Base-by-base conservation (phyloP, 2,888 invertebrate species). In the Philereme vetulata region DNA sequence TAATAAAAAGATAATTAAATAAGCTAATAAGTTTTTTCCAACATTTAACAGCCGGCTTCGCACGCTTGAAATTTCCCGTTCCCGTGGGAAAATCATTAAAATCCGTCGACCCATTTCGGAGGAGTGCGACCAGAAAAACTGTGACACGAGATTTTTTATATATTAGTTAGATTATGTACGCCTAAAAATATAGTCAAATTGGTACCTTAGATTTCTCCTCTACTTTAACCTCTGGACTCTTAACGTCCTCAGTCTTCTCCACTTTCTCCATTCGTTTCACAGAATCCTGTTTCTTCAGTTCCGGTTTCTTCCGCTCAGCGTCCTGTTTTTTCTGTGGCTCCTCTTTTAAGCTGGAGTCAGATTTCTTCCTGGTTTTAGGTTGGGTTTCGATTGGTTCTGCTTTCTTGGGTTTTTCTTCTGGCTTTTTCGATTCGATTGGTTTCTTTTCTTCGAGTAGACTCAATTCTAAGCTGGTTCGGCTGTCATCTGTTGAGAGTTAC, bases 321-420 rank as follows among this genome's bases (percentile, higher is more conserved):
- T 46, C 56, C 1, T 44, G n/a, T 47, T 51, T 60, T 73, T 86
- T 89, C 3, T 71, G 32, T 8, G 89, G 88, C 62, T 92, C 91
- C 4, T 91, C 91, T 72, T 90, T 90, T 44, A 88, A 74, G 56
- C 88, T 88, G 1, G 90, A 83, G 71, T 92, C 91, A 0, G 90
- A 88, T 62, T 90, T 91, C 72, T 90, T 90, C 35, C 90, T 76
- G 1, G 82, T 65, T 66, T 90, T 91, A 0, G 77, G 77, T 49
- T 80, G 83, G 5, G 73, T 62, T 43, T 83, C 84, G 21, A 62
- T 65, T 10, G 70, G 51, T 35, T 68, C 45, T 11, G 74, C 73
- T 52, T 85, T 85, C 51, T 80, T 82, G 8, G 77, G 68, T 48
- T 81, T 77, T 2, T 88, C 88, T 35, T 21, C 21, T 21, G 21